phyloP scores from a whole-genome alignment of 2,113 vertebrate genomes.

The Marmota flaviventris region DNA sequence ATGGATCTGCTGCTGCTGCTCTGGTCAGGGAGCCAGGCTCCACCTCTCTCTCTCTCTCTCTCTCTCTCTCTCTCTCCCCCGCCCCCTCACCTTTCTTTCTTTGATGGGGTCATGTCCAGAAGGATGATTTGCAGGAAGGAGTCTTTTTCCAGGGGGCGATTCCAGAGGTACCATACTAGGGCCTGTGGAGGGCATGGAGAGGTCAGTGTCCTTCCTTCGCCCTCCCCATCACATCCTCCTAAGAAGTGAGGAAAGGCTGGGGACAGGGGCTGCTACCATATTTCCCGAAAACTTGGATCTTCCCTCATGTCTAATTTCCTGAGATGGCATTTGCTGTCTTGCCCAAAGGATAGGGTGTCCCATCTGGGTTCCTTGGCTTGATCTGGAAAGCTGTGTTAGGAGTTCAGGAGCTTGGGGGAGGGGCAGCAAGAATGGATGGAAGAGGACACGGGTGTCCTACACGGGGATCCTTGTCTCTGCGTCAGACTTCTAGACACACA shows the following conservation, averaged over 20 bases:
- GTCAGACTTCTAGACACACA: background rate
- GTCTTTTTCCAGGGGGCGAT: constrained; percentile 56
- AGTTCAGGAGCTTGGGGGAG: background rate
- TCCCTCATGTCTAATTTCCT: background rate
- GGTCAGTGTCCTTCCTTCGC: background rate
- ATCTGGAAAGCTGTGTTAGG: background rate
- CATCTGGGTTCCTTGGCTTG: background rate
- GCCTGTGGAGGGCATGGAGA: constrained; percentile 68
- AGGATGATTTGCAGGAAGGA: constrained; percentile 78
- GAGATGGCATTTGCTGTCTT: background rate
- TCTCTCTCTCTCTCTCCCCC: no score
- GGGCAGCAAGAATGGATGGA: background rate
- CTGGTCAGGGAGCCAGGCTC: background rate
- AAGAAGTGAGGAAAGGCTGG: background rate
- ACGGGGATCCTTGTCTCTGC: background rate
- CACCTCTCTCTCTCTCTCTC: no score
- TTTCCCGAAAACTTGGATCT: background rate
- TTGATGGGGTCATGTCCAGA: constrained; percentile 39
- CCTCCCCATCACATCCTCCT: background rate
- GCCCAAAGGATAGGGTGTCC: background rate
- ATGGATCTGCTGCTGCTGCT: background rate
- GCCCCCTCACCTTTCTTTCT: constrained; percentile 75
- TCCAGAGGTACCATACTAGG: constrained; percentile 80
- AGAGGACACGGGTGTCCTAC: background rate
- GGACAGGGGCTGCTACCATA: background rate